Conservation (phyloP, 2,888 invertebrate genomes). For the Rosalia funebris region DNA sequence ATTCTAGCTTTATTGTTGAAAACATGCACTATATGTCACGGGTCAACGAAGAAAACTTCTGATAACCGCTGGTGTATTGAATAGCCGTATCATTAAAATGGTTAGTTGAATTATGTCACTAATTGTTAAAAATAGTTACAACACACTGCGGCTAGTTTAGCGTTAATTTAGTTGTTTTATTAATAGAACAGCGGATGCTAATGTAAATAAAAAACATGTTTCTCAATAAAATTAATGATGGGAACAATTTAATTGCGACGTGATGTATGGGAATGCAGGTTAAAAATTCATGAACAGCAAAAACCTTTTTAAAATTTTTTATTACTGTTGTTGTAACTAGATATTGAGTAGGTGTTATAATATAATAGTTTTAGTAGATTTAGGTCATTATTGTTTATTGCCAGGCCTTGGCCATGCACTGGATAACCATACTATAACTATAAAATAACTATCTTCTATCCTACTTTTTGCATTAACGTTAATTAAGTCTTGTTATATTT, state of each 20-base stretch:
- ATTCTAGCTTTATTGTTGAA: background rate
- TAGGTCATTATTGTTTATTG: background rate
- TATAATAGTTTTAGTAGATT: background rate
- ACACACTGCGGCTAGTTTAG: background rate
- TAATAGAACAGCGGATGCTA: constrained; percentile 12
- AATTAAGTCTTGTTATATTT: too few relatives aligned
- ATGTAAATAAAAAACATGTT: constrained; percentile 16
- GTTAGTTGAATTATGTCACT: background rate
- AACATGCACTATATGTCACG: background rate
- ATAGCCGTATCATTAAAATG: too few relatives aligned
- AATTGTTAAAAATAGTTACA: constrained; percentile 19
- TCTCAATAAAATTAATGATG: constrained; percentile 18
- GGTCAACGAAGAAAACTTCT: background rate
- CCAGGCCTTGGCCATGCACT: background rate
- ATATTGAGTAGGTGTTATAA: background rate
- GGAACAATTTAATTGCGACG: constrained; percentile 6
- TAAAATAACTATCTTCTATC: too few relatives aligned
- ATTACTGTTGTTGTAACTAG: constrained; percentile 2
- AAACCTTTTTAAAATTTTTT: constrained; percentile 5
- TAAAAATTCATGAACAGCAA: constrained; percentile 3
- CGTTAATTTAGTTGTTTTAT: constrained; percentile 14
- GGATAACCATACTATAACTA: too few relatives aligned
- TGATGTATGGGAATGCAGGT: constrained; percentile 7
- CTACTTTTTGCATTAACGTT: too few relatives aligned
- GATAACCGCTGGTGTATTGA: too few relatives aligned